Percentiles rank a stretch among this genome's conserved stretches.
Evolutionary conservation across 1,140 invertebrate species (phyloP).

Genomic region (Tribolium castaneum): DNA sequence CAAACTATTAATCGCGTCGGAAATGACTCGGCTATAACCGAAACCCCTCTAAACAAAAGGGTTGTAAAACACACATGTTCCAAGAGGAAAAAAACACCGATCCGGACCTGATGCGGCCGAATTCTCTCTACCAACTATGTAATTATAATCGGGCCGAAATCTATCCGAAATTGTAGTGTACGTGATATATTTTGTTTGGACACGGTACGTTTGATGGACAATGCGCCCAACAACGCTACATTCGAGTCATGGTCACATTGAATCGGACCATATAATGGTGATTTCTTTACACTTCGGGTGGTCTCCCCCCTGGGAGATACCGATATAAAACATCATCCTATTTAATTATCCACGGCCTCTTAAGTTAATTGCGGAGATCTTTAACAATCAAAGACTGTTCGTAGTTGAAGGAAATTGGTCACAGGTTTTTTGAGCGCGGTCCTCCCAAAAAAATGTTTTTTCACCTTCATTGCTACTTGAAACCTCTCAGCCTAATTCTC

Average conservation of each 20-base stretch:
- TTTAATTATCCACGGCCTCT: constrained; percentile 29
- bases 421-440: no score
- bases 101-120: not conserved
- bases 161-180: constrained; percentile 28
- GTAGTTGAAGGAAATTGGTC: no score
- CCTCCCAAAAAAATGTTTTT: no score
- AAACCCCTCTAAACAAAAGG: constrained; percentile 27
- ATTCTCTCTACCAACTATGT: not conserved
- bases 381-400: not conserved
- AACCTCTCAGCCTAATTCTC: no score
- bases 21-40: constrained; percentile 26
- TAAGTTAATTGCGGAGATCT: constrained; percentile 22
- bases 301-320: constrained; percentile 16
- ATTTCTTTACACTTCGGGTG: constrained; percentile 42
- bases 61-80: constrained; percentile 28
- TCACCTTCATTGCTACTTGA: not conserved
- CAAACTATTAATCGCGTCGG: constrained; percentile 20
- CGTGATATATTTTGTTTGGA: constrained; percentile 23
- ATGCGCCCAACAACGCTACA: not conserved
- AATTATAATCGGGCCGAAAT: constrained; percentile 2
- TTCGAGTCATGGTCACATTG: constrained; percentile 24
- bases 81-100: not conserved
- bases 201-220: constrained; percentile 18
- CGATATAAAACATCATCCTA: constrained; percentile 8
- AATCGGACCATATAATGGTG: not conserved